phyloP scores from a whole-genome alignment of 2,113 vertebrate genomes.

The Tauraco erythrolophus region DNA sequence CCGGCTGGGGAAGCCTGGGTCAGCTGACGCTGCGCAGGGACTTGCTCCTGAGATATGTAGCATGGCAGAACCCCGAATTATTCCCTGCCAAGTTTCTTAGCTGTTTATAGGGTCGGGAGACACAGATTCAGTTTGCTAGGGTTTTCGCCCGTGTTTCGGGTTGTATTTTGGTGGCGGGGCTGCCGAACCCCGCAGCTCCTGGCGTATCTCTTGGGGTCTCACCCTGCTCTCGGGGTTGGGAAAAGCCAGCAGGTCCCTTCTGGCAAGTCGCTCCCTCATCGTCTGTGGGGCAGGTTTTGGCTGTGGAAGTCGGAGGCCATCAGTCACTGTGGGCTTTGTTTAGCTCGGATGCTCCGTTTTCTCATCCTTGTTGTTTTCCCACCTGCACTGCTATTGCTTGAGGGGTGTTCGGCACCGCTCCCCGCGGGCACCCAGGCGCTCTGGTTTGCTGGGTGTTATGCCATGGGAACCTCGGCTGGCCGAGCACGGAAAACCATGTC shows the following conservation, averaged over 20 bases:
- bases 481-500: neutral
- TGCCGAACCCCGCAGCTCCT: neutral
- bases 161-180: neutral
- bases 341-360: neutral
- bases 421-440: neutral
- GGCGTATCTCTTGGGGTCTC: neutral
- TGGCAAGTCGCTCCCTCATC: neutral
- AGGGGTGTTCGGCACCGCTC: neutral
- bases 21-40: neutral
- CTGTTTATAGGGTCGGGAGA: neutral
- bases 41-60: rapidly evolving
- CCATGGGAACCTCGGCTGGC: neutral
- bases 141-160: neutral
- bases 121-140: rapidly evolving
- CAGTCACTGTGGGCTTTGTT: neutral
- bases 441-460: neutral
- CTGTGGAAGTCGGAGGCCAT: neutral
- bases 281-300: conserved; percentile 32
- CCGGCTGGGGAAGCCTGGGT: too few relatives aligned
- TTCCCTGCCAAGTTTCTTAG: neutral
- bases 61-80: rapidly evolving
- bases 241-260: neutral
- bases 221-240: neutral
- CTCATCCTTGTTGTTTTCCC: neutral
- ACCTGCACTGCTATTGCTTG: rapidly evolving